Evolutionary conservation across 2,797 vertebrate genomes (phyloP), one percentile per base, ranked within the genome.

Genomic region (Platalea minor): DNA sequence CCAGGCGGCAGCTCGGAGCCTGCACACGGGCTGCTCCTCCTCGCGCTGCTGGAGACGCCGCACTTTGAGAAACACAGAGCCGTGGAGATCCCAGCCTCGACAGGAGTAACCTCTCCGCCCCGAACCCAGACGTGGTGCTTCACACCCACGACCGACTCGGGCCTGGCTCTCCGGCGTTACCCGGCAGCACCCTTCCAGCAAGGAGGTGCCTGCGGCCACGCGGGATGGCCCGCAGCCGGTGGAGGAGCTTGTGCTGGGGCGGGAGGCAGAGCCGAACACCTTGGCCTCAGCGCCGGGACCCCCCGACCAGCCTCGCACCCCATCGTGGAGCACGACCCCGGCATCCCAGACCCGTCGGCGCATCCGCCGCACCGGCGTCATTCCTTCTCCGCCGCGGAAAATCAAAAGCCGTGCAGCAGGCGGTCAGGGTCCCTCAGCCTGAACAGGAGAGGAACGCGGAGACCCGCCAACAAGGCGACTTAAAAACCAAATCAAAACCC

Each of bases 71-170:
- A 68, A 59, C 0, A 1, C 18, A 29, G 68, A 82, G 33, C 4
- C 0, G 31, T 1, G 7, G 29, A 69, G 76, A 85, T 31, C 28
- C 72, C 86, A 83, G 0, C 46, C n/a, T 33, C 8, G n/a, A 53
- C 3, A 39, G 57, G 43, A 89, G 61, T 45, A 69, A 21, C 5
- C 15, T 9, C 23, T 61, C 45, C 9, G 7, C 19, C 53, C 65
- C 5, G 5, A 86, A 21, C 23, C 23, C 50, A 24, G 41, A 35
- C 2, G 2, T 7, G 43, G 2, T 7, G 43, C 46, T 69, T 59
- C 0, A 0, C 2, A 57, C 28, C n/a, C 37, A 21, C 1, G 3
- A 31, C 29, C 0, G 0, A 33, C 37, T 25, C 3, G 1, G 33
- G 37, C 43, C 60, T 78, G 0, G 0, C 9, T 15, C 41, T 45